phyloP scores from a whole-genome alignment of 2,797 vertebrate genomes.

The Sarcoramphus papa region DNA sequence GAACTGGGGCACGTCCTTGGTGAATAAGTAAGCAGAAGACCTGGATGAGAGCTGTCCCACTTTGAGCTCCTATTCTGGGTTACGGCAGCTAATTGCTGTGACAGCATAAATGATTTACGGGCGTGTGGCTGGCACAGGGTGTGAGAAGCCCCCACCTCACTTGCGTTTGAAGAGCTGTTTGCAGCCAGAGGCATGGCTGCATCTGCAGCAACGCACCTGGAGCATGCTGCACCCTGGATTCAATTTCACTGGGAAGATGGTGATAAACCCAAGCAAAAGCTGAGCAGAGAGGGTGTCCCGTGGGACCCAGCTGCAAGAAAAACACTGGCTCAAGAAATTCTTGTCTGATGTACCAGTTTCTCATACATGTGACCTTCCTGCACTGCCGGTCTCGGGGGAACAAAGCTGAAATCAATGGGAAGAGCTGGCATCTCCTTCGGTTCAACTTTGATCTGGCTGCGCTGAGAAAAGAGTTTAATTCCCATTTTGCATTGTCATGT shows the following conservation, averaged over 20 bases:
- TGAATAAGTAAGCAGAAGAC: not conserved
- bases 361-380: constrained; percentile 33
- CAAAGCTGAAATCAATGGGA: constrained; percentile 41
- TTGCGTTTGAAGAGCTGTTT: not conserved
- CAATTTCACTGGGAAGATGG: constrained; percentile 25
- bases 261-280: constrained; percentile 25
- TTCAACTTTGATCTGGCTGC: constrained; percentile 9
- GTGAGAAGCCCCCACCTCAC: not conserved
- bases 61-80: not conserved
- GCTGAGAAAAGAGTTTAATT: constrained; percentile 4
- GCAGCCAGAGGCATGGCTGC: not conserved
- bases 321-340: constrained; percentile 44
- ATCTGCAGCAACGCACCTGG: not conserved
- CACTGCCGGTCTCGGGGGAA: constrained; percentile 8
- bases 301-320: constrained; percentile 3
- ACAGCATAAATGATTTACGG: not conserved
- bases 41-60: not conserved
- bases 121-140: not conserved
- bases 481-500: not conserved
- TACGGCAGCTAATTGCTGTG: not conserved
- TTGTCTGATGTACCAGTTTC: not conserved
- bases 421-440: constrained; percentile 44
- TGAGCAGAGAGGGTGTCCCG: not conserved
- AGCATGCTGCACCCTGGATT: not conserved
- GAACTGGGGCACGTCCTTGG: not conserved